Base-by-base conservation (phyloP, 2,888 invertebrate species). In the Tetragnatha montana region DNA sequence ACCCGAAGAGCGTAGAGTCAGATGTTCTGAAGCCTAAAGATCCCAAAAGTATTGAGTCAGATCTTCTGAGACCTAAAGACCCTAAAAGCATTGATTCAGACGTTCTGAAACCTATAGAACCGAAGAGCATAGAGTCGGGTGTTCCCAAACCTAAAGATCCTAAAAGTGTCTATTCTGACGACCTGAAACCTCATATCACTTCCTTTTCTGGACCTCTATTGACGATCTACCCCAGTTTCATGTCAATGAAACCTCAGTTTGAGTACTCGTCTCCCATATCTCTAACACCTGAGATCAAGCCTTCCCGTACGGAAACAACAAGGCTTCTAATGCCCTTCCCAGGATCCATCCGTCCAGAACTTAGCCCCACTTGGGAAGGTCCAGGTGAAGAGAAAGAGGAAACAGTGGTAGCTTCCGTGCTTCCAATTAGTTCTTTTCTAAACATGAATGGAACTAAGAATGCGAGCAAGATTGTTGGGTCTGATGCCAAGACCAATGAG, bases 381-480 rank as follows among this genome's bases (percentile, higher is more conserved):
- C 10, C 78, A 35, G 22, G 35, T 60, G 71, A 17, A n/a, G n/a
- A 71, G 10, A 35, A n/a, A 12, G 81, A 76, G n/a, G 69, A 22
- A 4, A 69, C 70, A 47, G 35, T 82, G 49, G 76, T 70, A 60
- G 60, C 10, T n/a, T 82, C 87, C 8, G 82, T 82, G 3, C 78
- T 82, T 19, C 81, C 85, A 0, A 47, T 85, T 17, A 89, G 89
- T 19, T 85, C 89, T 4, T 71, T 76, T 50, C 60, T 81, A 7
- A 82, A 78, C 21, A 14, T 79, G 3, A 85, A 89, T 47, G n/a
- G 71, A 10, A 81, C 85, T 0, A 80, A 47, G 76, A 87, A 81
- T 76, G n/a, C 51, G 6, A 79, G 49, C 50, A 35, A 21, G 14
- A 51, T 8, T 21, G 60, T 22, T 22, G 47, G 21, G 3, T 78